These are phyloP conservation scores for Pluvialis apricaria DNA, from an alignment of 2,113 vertebrate species.

Conservation along the genomic window DNA sequence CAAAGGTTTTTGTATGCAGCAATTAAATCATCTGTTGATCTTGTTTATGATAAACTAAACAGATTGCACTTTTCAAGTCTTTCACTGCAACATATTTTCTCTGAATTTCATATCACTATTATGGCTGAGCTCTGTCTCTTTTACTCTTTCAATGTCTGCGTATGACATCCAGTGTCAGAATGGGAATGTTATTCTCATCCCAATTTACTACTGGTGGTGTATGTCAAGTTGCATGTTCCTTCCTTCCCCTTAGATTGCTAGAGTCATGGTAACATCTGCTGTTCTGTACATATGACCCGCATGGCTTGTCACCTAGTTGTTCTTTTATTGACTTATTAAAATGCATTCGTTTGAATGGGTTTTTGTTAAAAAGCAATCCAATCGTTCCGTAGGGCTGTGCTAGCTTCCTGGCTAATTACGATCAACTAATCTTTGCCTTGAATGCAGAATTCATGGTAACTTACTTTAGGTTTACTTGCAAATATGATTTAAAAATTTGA, in stretches of 20 bases:
- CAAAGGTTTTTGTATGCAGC: slow-evolving; percentile 1
- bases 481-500: background rate
- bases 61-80: slow-evolving; percentile 53
- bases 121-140: background rate
- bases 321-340: background rate
- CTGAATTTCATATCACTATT: background rate
- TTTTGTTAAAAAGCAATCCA: background rate
- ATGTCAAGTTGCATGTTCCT: background rate
- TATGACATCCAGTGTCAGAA: background rate
- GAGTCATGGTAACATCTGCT: background rate
- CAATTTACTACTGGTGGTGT: background rate
- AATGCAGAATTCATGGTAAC: background rate
- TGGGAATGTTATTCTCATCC: background rate
- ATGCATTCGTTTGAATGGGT: background rate
- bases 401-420: background rate
- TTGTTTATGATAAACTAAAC: slow-evolving; percentile 46
- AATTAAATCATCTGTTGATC: slow-evolving; percentile 40
- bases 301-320: background rate
- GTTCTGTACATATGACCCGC: background rate
- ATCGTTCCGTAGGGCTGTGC: fast-evolving
- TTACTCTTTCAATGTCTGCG: background rate
- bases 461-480: background rate
- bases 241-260: background rate
- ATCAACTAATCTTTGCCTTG: background rate
- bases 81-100: slow-evolving; percentile 17